These are phyloP conservation scores for Pseudocheirus occidentalis DNA, from an alignment of 2,797 vertebrate species.

Conservation along the genomic window DNA sequence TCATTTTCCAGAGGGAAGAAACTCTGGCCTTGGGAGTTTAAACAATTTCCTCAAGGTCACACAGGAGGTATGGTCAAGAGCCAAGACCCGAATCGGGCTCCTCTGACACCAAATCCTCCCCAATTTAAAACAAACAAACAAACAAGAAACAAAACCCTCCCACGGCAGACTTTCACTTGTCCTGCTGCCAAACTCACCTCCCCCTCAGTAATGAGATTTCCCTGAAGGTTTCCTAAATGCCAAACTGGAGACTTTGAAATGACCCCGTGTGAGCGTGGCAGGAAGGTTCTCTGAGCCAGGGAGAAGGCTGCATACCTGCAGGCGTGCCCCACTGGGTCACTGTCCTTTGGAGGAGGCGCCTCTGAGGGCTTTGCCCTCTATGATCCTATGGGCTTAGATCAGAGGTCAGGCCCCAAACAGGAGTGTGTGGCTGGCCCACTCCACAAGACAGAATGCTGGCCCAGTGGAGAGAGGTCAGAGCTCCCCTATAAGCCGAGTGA, in stretches of 20 bases:
- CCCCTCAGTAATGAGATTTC: background rate
- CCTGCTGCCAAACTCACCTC: background rate
- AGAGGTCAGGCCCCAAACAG: too few species aligned
- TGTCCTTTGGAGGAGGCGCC: too few species aligned
- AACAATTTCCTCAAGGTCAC: background rate
- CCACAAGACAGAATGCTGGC: too few species aligned
- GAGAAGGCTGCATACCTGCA: too few species aligned
- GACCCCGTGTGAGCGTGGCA: too few species aligned
- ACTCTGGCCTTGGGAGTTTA: background rate
- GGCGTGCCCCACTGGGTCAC: too few species aligned
- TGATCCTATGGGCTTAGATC: too few species aligned
- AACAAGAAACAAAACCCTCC: background rate
- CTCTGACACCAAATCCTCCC: background rate
- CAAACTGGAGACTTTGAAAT: too few species aligned
- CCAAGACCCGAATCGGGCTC: background rate
- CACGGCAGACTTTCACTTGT: background rate
- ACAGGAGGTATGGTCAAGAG: background rate
- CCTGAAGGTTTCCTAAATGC: too few species aligned
- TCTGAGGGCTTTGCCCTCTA: too few species aligned
- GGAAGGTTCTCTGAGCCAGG: too few species aligned
- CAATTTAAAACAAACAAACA: background rate
- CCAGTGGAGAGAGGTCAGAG: background rate
- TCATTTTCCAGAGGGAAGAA: conserved; percentile 34
- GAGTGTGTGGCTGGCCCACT: too few species aligned
- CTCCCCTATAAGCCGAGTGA: background rate